Evolutionary conservation across 2,113 vertebrate genomes (phyloP), one percentile per base, ranked within the genome.

Genomic region (Aspiorhynchus laticeps): DNA sequence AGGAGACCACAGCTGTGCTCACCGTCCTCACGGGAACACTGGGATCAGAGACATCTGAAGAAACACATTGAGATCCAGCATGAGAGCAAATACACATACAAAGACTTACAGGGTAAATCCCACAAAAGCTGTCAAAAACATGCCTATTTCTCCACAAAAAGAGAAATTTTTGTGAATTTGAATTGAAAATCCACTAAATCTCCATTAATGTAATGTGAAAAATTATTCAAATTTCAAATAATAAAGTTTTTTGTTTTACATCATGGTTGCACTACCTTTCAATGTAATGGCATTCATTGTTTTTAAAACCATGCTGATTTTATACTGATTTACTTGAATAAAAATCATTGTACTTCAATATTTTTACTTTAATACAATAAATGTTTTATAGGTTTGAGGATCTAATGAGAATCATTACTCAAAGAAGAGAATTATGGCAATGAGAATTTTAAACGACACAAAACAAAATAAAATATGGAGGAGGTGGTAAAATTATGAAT

Each of bases 1-100:
- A 90, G 7, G 93, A 93, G 61, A 59, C 53, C 0, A 90, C 91
- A 67, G 91, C 88, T 41, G 94, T 91, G 12, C 90, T 85, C 31
- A 92, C 92, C 1, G 93, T 90, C 80, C 83, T 93, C 65, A 89
- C 86, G 4, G 92, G 53, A 38, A 90, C 87, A 43, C 92, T 51
- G 74, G 93, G 91, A 71, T 96, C 96, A 26, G 85, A 41, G 0
- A 91, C 88, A 81, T 96, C 98, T 94, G 48, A 28, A 26, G 65
- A 83, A 61, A 87, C 41, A 80, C 24, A 84, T 11, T 80, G 10
- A 79, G 31, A 17, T 81, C n/a, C 9, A 76, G 48, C 31, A 69
- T 28, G 61, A 48, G 71, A 17, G 15, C 41, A 65, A 15, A 56
- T 19, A 78, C 19, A 38, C 21, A 80, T 7, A 71, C 31, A 71